Conservation (phyloP, 2,888 invertebrate species). For the Ormyrus labotus region DNA sequence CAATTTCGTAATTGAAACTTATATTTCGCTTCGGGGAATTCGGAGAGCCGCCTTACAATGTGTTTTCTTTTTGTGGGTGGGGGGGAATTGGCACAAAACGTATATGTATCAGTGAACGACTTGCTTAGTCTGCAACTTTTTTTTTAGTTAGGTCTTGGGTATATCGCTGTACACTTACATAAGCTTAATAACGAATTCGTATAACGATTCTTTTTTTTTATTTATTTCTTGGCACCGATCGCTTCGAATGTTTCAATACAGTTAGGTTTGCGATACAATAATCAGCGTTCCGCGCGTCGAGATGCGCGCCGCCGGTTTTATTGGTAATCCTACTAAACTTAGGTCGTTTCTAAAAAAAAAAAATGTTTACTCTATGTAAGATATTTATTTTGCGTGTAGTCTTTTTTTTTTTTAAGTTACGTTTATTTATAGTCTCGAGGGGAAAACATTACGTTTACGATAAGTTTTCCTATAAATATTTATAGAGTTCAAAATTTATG, state of each 20-base stretch:
- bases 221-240: slow-evolving; percentile 51
- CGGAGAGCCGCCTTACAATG: slow-evolving; percentile 12
- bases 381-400: slow-evolving; percentile 30
- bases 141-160: slow-evolving; percentile 6
- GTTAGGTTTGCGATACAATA: slow-evolving; percentile 35
- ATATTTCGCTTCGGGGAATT: slow-evolving; percentile 20
- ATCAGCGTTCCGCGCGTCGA: slow-evolving; percentile 37
- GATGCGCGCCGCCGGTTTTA: slow-evolving; percentile 9
- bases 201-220: slow-evolving; percentile 20
- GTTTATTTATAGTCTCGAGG: slow-evolving; percentile 23
- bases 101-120: slow-evolving; percentile 50
- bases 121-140: slow-evolving; percentile 34
- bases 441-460: slow-evolving; percentile 43
- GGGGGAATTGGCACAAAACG: slow-evolving; percentile 54
- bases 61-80: slow-evolving; percentile 16
- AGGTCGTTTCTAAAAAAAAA: slow-evolving; percentile 45
- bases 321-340: slow-evolving; percentile 43
- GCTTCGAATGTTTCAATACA: slow-evolving; percentile 38
- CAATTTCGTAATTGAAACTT: background rate
- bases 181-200: slow-evolving; percentile 53
- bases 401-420: slow-evolving; percentile 20
- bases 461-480: slow-evolving; percentile 47
- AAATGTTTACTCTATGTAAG: slow-evolving; percentile 57
- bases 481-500: slow-evolving; percentile 47
- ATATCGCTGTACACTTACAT: slow-evolving; percentile 50